These are phyloP conservation scores for Polypterus senegalus DNA, from an alignment of 2,113 vertebrate genomes.

Conservation along the genomic window DNA sequence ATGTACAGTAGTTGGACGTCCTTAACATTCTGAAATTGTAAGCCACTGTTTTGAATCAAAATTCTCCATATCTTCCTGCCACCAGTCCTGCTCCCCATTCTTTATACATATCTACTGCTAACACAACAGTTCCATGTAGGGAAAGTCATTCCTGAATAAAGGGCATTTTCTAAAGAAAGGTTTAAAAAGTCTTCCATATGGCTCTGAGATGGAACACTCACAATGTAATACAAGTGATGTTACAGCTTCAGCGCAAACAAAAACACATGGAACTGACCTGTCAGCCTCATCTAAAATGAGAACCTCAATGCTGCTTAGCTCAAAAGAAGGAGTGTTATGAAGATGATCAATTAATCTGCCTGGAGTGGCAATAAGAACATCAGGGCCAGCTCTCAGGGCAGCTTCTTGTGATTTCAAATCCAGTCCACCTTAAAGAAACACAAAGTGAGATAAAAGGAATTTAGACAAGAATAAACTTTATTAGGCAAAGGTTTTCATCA, in stretches of 20 bases:
- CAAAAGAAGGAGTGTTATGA: slow-evolving; percentile 92
- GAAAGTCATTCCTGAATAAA: background rate
- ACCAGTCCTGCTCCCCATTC: no score
- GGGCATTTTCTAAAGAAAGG: background rate
- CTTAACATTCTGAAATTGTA: no score
- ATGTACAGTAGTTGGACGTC: no score
- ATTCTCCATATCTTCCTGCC: no score
- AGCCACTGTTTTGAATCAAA: no score
- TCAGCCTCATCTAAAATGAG: slow-evolving; percentile 93
- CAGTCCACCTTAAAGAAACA: slow-evolving; percentile 62
- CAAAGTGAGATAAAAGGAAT: background rate
- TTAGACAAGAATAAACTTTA: no score
- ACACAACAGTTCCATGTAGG: background rate
- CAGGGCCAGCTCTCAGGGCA: slow-evolving; percentile 72
- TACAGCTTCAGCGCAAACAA: no score
- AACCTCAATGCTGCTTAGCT: slow-evolving; percentile 80
- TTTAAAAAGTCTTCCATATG: background rate
- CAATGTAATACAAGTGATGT: no score
- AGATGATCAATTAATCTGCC: slow-evolving; percentile 91
- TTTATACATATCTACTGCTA: no score
- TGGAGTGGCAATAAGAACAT: slow-evolving; percentile 87
- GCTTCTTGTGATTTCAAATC: slow-evolving; percentile 91
- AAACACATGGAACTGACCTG: slow-evolving; percentile 43
- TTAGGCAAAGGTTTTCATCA: no score
- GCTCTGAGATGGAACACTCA: no score